Percentiles rank a stretch among this genome's conserved stretches.
These are phyloP conservation scores for Pterophyllum scalare DNA, from an alignment of 2,113 vertebrate species.

Conservation along the genomic window DNA sequence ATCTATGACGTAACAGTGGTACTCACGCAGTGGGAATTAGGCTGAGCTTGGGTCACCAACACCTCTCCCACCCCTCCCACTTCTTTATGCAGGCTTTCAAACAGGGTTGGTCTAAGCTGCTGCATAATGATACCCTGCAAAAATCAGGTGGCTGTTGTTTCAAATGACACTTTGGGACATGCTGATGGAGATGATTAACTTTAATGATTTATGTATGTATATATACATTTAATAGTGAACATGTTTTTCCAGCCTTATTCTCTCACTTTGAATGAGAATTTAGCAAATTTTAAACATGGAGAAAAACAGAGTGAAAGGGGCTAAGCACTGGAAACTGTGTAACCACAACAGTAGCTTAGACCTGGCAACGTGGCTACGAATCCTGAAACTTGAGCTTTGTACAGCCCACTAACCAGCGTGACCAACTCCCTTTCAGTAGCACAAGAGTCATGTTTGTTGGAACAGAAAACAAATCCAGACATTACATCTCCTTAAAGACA, in stretches of 20 bases:
- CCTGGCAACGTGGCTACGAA: not conserved
- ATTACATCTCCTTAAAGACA: not conserved
- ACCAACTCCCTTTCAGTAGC: not conserved
- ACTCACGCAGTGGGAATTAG: not conserved
- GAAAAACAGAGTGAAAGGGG: too few relatives aligned
- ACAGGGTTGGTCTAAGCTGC: not conserved
- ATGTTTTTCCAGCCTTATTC: too few relatives aligned
- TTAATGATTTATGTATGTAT: too few relatives aligned
- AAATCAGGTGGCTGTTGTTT: too few relatives aligned
- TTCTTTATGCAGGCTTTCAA: not conserved
- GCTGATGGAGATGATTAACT: too few relatives aligned
- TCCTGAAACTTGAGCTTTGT: not conserved
- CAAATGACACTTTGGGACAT: too few relatives aligned
- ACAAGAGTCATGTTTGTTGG: not conserved
- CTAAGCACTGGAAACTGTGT: not conserved
- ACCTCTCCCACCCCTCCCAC: not conserved
- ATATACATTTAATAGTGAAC: too few relatives aligned
- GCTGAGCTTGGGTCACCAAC: not conserved
- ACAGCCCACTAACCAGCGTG: not conserved
- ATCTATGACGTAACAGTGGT: fast-evolving
- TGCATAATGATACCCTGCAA: not conserved
- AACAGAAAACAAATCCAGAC: not conserved
- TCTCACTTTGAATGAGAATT: too few relatives aligned
- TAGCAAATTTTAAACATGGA: too few relatives aligned
- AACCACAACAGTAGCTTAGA: not conserved